phyloP scores from a whole-genome alignment of 1,140 invertebrate genomes.

The roundworm (Caenorhabditis elegans) region DNA sequence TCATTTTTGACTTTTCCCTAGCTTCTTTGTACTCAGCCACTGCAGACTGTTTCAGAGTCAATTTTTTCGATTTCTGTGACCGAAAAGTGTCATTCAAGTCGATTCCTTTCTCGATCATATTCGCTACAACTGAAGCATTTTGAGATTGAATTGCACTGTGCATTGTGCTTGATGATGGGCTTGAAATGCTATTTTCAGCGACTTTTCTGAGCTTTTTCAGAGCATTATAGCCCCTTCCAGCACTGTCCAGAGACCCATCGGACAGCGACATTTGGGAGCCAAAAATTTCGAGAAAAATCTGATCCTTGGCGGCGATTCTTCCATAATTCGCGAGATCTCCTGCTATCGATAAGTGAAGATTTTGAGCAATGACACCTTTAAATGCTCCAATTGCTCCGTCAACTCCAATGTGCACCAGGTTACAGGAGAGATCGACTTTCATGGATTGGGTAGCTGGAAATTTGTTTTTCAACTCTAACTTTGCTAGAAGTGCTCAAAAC shows the following conservation, averaged over 20 bases:
- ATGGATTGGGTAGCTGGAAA: neutral
- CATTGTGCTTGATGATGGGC: slow-evolving; percentile 10
- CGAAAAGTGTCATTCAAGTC: slow-evolving; percentile 30
- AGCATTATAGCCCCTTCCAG: slow-evolving; percentile 28
- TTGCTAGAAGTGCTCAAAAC: too few species aligned
- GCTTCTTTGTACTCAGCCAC: slow-evolving; percentile 6
- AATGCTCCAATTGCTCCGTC: slow-evolving; percentile 23
- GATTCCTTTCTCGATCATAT: slow-evolving; percentile 35
- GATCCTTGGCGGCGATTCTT: neutral
- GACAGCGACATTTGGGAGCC: neutral
- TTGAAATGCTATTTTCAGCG: neutral
- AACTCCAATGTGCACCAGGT: slow-evolving; percentile 31
- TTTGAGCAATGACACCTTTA: neutral
- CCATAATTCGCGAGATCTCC: slow-evolving; percentile 34
- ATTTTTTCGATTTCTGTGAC: neutral
- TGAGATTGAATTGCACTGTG: slow-evolving; percentile 21
- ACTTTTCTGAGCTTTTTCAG: neutral
- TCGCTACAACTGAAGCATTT: slow-evolving; percentile 18
- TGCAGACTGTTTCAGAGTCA: slow-evolving; percentile 31
- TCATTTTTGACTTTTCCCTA: slow-evolving; percentile 19
- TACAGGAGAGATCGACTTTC: slow-evolving; percentile 20
- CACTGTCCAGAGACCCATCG: slow-evolving; percentile 33
- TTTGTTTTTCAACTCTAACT: too few species aligned
- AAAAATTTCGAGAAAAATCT: neutral
- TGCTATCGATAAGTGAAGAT: neutral